A percentile compares a stretch with the other conserved stretches of the same genome.
phyloP scores from a whole-genome alignment of 2,113 vertebrate genomes.

The Ictalurus punctatus region DNA sequence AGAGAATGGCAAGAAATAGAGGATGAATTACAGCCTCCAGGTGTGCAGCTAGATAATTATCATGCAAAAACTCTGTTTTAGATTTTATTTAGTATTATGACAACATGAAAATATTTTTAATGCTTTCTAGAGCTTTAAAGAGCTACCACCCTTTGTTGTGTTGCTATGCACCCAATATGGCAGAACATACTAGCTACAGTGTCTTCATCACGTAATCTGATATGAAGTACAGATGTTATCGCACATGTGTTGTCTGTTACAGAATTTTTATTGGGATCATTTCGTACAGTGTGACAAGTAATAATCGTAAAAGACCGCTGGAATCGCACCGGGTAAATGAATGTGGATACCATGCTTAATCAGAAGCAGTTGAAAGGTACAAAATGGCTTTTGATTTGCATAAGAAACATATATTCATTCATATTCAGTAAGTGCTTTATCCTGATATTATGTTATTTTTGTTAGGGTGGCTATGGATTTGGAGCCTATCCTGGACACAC shows the following conservation, averaged over 20 bases:
- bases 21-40: neutral
- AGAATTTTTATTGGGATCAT: neutral
- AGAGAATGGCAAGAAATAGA: neutral
- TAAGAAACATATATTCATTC: neutral
- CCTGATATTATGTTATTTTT: neutral
- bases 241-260: neutral
- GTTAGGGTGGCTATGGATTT: neutral
- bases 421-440: neutral
- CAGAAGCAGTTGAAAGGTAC: neutral
- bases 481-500: neutral
- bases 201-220: neutral
- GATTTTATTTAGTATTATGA: no score
- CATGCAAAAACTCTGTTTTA: no score
- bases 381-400: neutral
- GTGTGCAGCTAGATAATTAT: neutral
- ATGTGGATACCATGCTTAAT: neutral
- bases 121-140: neutral
- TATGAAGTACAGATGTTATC: neutral
- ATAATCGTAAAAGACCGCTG: neutral
- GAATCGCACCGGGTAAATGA: neutral
- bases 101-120: neutral
- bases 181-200: neutral
- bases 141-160: no score
- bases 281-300: neutral
- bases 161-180: neutral